Evolutionary conservation across 2,888 invertebrate genomes (phyloP), one percentile per base, ranked within the genome.

Genomic region (Lucinisca nassula): DNA sequence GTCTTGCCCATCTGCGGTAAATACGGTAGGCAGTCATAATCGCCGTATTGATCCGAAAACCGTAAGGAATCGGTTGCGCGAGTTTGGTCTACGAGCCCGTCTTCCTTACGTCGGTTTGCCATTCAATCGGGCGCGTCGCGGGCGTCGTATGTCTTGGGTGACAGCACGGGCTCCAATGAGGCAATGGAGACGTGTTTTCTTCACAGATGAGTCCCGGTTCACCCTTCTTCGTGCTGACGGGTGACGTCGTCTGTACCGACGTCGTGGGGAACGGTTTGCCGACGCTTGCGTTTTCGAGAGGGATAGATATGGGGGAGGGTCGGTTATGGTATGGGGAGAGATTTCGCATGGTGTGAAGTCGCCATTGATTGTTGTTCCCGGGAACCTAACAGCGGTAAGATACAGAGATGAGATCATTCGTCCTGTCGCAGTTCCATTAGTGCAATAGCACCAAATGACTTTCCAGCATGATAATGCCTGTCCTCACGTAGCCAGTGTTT

Each of bases 391-490:
- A 32, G 76, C 55, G 51, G 45, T 55, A 21, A 67, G 49, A 30
- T 84, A 70, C 10, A 72, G 35, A 32, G 79, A 12, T 49, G 72
- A 40, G 45, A 79, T 45, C 40, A 24, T 70, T 24, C 40, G 78
- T 12, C 24, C n/a, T n/a, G n/a, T n/a, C 61, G 55, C 40, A 27
- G 38, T 58, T 55, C 58, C 61, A 30, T 55, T 55, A 24, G 74
- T 81, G 38, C 81, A 37, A 49, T 24, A 40, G 49, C 35, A 37
- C 14, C 40, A 74, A 6, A 6, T 58, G 30, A 37, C 27, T 74
- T 74, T 74, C 38, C 80, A 85, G 76, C 80, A 80, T 27, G 77
- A 76, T 32, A 85, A 85, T 80, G 84, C 80, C 35, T 72, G 55
- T 17, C 72, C 80, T 24, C 51, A 80, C 76, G 84, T 74, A 30